Evolutionary conservation across 2,888 invertebrate species (phyloP).

Genomic region (Atethmia centrago): DNA sequence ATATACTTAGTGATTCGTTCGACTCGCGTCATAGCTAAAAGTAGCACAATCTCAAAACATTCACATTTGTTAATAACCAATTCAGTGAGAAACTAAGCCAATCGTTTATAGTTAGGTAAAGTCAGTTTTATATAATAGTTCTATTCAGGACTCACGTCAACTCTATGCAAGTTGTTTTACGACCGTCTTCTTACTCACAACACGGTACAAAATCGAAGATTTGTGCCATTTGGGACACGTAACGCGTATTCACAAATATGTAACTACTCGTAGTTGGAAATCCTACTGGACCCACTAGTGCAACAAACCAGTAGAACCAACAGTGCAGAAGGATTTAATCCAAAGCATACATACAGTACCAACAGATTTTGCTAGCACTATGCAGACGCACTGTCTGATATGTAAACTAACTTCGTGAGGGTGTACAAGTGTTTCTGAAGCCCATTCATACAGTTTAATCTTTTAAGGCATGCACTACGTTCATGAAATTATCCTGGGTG

Average conservation of each 20-base stretch:
- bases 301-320: not conserved
- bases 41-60: not conserved
- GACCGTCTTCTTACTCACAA: not conserved
- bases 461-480: constrained; percentile 5
- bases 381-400: not conserved
- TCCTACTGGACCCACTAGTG: not conserved
- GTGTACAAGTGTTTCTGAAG: not conserved
- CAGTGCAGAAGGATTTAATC: not conserved
- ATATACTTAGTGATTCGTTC: too few species aligned
- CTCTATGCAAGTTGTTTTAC: not conserved
- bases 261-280: not conserved
- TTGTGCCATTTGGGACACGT: not conserved
- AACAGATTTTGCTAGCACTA: not conserved
- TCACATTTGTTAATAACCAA: not conserved
- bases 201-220: not conserved
- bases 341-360: too few species aligned
- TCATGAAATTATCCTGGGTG: constrained; percentile 1
- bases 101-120: too few species aligned
- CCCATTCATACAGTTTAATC: constrained; percentile 11
- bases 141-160: not conserved
- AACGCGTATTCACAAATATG: not conserved
- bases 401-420: not conserved
- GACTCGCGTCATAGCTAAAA: not conserved
- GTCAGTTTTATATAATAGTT: too few species aligned
- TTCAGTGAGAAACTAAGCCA: not conserved